These are phyloP conservation scores for Uropetala carovei DNA, from an alignment of 2,888 invertebrate species.

Conservation along the genomic window DNA sequence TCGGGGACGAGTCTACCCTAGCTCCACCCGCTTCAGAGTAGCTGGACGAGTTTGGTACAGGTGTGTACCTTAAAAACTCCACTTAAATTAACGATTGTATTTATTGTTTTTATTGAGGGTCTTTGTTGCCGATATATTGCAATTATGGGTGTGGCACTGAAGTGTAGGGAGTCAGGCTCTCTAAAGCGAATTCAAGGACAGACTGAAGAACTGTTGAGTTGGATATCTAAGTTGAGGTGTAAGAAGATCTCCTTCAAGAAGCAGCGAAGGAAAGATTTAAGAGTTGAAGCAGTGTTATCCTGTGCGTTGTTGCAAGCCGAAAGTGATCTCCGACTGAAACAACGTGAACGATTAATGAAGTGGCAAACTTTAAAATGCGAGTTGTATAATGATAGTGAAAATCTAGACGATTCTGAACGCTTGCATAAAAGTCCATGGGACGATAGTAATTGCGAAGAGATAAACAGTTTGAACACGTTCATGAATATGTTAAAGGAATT, in stretches of 20 bases:
- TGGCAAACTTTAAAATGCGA: constrained; percentile 76
- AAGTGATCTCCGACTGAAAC: constrained; percentile 79
- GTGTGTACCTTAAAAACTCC: constrained; percentile 49
- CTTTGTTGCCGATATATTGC: neutral
- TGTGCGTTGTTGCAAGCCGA: constrained; percentile 80
- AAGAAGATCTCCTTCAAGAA: constrained; percentile 68
- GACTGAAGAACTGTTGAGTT: constrained; percentile 68
- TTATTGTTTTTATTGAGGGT: constrained; percentile 37
- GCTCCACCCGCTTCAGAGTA: constrained; percentile 33
- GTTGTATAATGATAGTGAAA: constrained; percentile 65
- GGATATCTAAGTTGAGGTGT: constrained; percentile 68
- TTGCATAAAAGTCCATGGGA: constrained; percentile 71
- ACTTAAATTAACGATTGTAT: neutral
- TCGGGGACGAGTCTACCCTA: constrained; percentile 55
- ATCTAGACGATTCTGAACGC: constrained; percentile 64
- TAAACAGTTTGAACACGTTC: constrained; percentile 81
- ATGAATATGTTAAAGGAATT: constrained; percentile 81
- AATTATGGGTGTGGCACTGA: constrained; percentile 55
- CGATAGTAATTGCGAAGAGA: constrained; percentile 76
- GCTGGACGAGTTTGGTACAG: constrained; percentile 64
- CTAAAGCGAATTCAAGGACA: constrained; percentile 73
- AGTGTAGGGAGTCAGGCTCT: constrained; percentile 41
- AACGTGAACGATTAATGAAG: constrained; percentile 79
- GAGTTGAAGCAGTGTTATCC: constrained; percentile 82
- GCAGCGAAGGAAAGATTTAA: constrained; percentile 79